Conservation (phyloP, 2,113 vertebrate species). For the Tamias sibiricus region DNA sequence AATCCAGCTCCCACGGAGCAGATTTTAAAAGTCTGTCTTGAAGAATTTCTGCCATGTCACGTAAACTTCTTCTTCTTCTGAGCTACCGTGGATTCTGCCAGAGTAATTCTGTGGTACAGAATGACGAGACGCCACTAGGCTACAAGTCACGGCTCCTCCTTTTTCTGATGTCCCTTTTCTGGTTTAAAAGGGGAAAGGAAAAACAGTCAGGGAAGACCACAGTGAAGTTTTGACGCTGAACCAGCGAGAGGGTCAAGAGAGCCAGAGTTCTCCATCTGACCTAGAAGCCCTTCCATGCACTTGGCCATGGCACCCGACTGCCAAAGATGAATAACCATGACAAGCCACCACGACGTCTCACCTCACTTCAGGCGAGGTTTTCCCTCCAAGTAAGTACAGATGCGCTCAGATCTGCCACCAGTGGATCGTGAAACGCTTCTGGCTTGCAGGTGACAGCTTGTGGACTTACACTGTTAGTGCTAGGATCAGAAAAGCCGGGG, state of each 20-base stretch:
- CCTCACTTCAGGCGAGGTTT: background rate
- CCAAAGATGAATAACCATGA: background rate
- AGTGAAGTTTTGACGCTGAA: background rate
- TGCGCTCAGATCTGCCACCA: background rate
- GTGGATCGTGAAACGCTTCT: background rate
- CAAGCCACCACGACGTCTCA: background rate
- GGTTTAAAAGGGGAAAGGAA: background rate
- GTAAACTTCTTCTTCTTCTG: background rate
- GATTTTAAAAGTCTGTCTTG: background rate
- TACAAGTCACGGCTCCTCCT: background rate
- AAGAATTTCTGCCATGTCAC: background rate
- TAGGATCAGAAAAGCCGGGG: background rate
- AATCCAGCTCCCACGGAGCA: background rate
- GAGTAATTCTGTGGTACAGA: constrained; percentile 31
- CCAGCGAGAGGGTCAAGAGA: background rate
- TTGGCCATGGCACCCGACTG: background rate
- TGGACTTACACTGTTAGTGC: background rate
- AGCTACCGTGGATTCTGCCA: constrained; percentile 15
- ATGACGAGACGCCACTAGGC: background rate
- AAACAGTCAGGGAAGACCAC: background rate
- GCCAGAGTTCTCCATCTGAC: background rate
- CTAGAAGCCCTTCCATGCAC: background rate
- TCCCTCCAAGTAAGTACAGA: background rate
- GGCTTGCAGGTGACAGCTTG: background rate
- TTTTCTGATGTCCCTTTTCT: background rate